These are phyloP conservation scores for Zapornia atra DNA, from an alignment of 2,113 vertebrate genomes.

Conservation along the genomic window DNA sequence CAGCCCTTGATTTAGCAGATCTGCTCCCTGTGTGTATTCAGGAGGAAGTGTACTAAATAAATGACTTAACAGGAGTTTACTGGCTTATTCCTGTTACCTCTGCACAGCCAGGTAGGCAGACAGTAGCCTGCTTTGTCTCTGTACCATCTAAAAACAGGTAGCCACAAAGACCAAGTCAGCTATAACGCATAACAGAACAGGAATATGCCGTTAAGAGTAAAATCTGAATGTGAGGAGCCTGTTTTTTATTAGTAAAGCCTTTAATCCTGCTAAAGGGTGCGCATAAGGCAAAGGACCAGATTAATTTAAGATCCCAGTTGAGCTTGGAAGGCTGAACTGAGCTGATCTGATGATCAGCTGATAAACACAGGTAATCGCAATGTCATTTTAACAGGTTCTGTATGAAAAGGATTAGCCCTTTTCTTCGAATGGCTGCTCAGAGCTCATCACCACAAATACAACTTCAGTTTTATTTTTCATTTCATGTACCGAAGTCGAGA, in stretches of 20 bases:
- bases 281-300: background rate
- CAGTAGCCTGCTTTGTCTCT: background rate
- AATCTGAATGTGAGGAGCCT: background rate
- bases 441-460: background rate
- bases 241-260: background rate
- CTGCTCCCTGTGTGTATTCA: background rate
- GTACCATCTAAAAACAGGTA: background rate
- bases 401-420: background rate
- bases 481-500: background rate
- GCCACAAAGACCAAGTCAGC: background rate
- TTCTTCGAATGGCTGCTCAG: conserved; percentile 19
- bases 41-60: background rate
- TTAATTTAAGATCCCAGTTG: background rate
- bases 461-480: conserved; percentile 43
- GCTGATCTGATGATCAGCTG: background rate
- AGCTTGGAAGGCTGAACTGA: background rate
- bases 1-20: background rate
- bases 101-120: background rate
- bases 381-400: conserved; percentile 4
- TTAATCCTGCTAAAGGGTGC: conserved; percentile 13
- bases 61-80: background rate
- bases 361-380: background rate
- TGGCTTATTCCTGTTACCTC: background rate
- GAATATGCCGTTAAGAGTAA: background rate
- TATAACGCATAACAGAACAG: background rate